Conservation (phyloP, 2,797 vertebrate species). For the Xiphophorus birchmanni region DNA sequence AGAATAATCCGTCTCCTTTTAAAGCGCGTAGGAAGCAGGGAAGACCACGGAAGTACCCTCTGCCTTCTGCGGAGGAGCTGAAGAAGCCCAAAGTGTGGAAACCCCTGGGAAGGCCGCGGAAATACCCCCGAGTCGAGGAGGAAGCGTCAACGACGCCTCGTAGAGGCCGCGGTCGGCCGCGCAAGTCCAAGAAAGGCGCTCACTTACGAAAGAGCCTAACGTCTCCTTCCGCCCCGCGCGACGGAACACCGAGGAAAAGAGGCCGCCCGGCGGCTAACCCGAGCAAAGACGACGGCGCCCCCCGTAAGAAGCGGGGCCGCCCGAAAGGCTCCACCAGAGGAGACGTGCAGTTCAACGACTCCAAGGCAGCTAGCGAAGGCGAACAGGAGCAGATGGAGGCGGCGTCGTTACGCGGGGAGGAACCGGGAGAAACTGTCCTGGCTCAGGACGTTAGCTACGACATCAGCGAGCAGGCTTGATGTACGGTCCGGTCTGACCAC, state of each 20-base stretch:
- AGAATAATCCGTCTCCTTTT: constrained; percentile 53
- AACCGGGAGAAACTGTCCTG: constrained; percentile 17
- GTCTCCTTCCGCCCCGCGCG: background rate
- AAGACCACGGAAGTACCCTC: constrained; percentile 78
- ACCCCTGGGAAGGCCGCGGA: constrained; percentile 80
- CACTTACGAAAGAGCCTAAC: constrained; percentile 61
- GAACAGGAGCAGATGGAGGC: constrained; percentile 4
- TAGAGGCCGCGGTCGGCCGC: constrained; percentile 77
- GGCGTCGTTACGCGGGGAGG: background rate
- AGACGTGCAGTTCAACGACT: constrained; percentile 13
- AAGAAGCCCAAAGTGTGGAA: constrained; percentile 79
- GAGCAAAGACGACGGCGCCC: constrained; percentile 16
- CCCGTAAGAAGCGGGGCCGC: constrained; percentile 70
- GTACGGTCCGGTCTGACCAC: constrained; percentile 34
- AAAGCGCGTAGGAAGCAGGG: constrained; percentile 49
- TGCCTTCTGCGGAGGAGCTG: constrained; percentile 62
- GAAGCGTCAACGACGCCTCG: constrained; percentile 35
- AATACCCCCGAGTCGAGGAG: constrained; percentile 73
- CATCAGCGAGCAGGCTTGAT: constrained; percentile 48
- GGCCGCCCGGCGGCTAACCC: constrained; percentile 53
- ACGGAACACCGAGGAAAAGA: constrained; percentile 54
- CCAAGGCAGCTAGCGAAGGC: background rate
- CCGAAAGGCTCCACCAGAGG: constrained; percentile 61
- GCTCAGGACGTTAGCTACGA: constrained; percentile 36
- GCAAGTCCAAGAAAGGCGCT: constrained; percentile 73